A percentile compares a stretch with the other conserved stretches of the same genome.
Conservation (phyloP, 2,113 vertebrate genomes). For the Felis catus region F.catus_Fca126_mat1.0 CM031412.1:43107001-43107500, state of each 20-base stretch:
- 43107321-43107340: not conserved
- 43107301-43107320: not conserved
- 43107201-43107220: not conserved
- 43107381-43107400: not conserved
- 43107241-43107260: not conserved
- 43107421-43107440: not conserved
- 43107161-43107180: not conserved
- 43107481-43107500: not conserved
- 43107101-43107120: constrained; percentile 3
- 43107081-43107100: constrained; percentile 9
- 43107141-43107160: constrained; percentile 14
- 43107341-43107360: not conserved
- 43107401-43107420: not conserved
- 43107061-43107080: not conserved
- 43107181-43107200: not conserved
- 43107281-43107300: not conserved
- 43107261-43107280: constrained; percentile 34
- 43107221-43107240: not conserved
- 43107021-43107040: not conserved
- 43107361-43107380: not conserved
- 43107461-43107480: not conserved
- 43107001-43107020: not conserved
- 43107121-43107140: constrained; percentile 16
- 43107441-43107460: not conserved
- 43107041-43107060: not conserved